Percentiles rank a stretch among this genome's conserved stretches.
Evolutionary conservation across 2,113 vertebrate genomes (phyloP).

Genomic region (Physeter macrocephalus): DNA sequence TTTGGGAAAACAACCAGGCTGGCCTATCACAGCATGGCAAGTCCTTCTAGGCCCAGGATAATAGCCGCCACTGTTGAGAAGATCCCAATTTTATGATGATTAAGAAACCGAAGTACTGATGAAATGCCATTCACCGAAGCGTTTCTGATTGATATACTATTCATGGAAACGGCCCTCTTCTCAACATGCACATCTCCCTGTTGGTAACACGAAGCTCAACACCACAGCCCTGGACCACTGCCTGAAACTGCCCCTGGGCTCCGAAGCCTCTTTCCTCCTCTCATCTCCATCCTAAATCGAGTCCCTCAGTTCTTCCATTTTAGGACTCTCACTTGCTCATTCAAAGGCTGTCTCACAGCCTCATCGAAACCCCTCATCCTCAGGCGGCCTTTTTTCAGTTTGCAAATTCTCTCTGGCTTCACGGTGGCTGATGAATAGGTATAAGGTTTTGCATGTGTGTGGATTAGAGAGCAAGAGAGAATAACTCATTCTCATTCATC

Average conservation of each 20-base stretch:
- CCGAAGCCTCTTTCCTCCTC: background rate
- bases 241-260: background rate
- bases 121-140: background rate
- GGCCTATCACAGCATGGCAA: background rate
- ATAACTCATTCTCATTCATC: background rate
- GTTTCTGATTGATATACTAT: background rate
- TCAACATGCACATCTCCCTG: background rate
- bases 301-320: background rate
- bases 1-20: background rate
- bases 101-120: background rate
- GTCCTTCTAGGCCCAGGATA: background rate
- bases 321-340: background rate
- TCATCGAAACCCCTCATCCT: background rate
- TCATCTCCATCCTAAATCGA: background rate
- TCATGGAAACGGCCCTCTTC: background rate
- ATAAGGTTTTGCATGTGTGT: no score
- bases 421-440: background rate
- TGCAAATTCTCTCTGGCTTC: background rate
- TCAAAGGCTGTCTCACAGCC: background rate
- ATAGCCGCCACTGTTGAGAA: background rate
- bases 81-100: constrained; percentile 29
- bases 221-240: background rate
- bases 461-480: background rate
- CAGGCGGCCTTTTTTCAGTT: background rate
- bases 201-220: background rate